Percentiles rank a stretch among this genome's conserved stretches.
phyloP scores from a whole-genome alignment of 1,140 invertebrate species.

The Maconellicoccus hirsutus region DNA sequence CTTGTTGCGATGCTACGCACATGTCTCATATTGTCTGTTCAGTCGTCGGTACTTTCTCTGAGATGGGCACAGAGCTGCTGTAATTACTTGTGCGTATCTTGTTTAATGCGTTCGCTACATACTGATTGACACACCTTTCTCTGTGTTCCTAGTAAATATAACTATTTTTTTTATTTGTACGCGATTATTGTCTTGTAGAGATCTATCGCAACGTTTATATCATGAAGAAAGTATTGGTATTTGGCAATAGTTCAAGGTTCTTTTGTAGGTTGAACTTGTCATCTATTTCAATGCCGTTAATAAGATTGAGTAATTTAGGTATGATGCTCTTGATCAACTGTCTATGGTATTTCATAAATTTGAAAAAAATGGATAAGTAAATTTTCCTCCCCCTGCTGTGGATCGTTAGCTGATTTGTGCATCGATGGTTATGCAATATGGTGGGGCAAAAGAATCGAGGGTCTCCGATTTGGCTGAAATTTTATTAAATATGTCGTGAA shows the following conservation, averaged over 20 bases:
- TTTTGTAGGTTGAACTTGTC: not conserved
- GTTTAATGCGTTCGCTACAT: not conserved
- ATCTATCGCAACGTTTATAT: not conserved
- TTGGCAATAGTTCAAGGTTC: not conserved
- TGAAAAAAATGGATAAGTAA: too few species aligned
- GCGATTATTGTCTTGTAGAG: not conserved
- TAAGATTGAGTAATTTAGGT: too few species aligned
- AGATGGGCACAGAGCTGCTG: not conserved
- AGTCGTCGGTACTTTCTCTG: not conserved
- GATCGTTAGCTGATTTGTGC: too few species aligned
- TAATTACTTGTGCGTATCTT: slow-evolving; percentile 4
- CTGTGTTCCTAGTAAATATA: not conserved
- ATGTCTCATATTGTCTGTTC: slow-evolving; percentile 1
- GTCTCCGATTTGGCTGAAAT: too few species aligned
- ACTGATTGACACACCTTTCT: slow-evolving; percentile 3
- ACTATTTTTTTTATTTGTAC: not conserved
- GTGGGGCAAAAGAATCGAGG: too few species aligned
- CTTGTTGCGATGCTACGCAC: not conserved
- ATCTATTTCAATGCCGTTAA: not conserved
- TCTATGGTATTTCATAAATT: too few species aligned
- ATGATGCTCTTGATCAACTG: too few species aligned
- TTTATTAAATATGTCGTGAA: too few species aligned
- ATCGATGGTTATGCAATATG: too few species aligned
- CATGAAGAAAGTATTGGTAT: not conserved
- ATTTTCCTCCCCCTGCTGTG: too few species aligned